A percentile compares a stretch with the other conserved stretches of the same genome.
Evolutionary conservation across 2,113 vertebrate species (phyloP).

Genomic region (Lontra canadensis): DNA sequence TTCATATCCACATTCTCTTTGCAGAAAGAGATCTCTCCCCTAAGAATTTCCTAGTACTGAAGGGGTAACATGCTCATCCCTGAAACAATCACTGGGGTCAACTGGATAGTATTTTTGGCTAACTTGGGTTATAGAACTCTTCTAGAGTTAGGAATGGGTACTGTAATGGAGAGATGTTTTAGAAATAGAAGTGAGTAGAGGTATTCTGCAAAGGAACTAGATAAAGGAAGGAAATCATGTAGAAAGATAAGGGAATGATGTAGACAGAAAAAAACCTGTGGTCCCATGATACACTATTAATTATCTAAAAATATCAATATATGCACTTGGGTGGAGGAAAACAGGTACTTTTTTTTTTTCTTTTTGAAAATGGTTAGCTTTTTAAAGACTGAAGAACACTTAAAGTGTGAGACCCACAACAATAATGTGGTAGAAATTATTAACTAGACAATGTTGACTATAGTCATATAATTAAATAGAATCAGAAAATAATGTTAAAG

Average conservation of each 20-base stretch:
- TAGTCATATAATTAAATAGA: background rate
- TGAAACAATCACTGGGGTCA: background rate
- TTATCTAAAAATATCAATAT: background rate
- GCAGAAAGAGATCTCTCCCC: background rate
- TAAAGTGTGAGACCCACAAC: background rate
- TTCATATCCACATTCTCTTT: background rate
- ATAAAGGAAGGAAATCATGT: background rate
- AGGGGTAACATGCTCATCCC: background rate
- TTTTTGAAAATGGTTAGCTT: background rate
- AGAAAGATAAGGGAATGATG: background rate
- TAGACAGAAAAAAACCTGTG: background rate
- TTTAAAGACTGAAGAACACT: background rate
- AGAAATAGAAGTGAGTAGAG: background rate
- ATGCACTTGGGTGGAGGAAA: background rate
- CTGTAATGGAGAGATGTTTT: background rate
- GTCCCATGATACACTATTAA: background rate
- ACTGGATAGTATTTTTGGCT: background rate
- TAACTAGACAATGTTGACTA: background rate
- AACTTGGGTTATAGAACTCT: background rate
- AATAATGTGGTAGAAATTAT: background rate
- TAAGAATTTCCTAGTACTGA: background rate
- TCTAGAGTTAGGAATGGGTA: background rate
- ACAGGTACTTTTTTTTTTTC: background rate
- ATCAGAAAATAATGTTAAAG: background rate
- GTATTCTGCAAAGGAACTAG: background rate